Evolutionary conservation across 2,797 vertebrate species (phyloP).

Genomic region (Varecia variegata): DNA sequence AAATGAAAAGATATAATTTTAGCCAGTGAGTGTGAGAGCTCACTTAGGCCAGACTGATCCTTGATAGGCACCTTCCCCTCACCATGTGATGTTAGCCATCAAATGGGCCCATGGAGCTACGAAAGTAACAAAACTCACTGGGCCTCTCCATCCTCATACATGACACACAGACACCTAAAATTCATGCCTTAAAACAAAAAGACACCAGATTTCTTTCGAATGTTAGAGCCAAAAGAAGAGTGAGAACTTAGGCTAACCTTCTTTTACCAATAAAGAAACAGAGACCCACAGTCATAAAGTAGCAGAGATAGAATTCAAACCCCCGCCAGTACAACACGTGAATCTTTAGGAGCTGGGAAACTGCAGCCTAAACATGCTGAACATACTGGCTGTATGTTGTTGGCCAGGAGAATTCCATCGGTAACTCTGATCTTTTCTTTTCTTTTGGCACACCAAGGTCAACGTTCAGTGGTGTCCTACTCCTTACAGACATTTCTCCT

Average conservation of each 20-base stretch:
- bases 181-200: not conserved
- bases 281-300: not conserved
- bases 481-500: not conserved
- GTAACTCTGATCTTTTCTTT: not conserved
- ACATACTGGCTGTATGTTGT: not conserved
- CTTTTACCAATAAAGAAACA: not conserved
- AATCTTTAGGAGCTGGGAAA: not conserved
- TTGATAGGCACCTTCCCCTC: not conserved
- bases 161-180: not conserved
- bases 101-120: not conserved
- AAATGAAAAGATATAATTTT: not conserved
- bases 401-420: not conserved
- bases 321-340: not conserved
- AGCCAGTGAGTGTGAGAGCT: not conserved
- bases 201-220: not conserved
- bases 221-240: not conserved
- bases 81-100: rapidly evolving
- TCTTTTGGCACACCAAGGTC: not conserved
- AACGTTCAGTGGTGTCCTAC: not conserved
- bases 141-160: not conserved
- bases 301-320: not conserved
- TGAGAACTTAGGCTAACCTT: not conserved
- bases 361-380: not conserved
- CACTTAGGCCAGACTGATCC: not conserved
- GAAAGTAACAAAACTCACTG: not conserved